Conservation (phyloP, 1,140 invertebrate species). For the Sycophaga agraensis region DNA sequence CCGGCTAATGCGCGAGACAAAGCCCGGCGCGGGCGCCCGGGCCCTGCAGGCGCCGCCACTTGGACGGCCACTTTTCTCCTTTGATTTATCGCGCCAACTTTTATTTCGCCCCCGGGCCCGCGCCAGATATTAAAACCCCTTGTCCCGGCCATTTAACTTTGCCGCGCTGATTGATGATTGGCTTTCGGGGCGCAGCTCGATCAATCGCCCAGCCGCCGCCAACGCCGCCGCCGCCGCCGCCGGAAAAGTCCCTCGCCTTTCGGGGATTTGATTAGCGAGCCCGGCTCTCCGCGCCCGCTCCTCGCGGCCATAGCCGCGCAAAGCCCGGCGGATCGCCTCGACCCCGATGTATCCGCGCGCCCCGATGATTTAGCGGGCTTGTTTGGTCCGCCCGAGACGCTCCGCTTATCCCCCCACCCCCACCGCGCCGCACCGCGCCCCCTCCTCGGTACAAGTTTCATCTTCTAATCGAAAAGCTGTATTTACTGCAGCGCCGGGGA, state of each 20-base stretch:
- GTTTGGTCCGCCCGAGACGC: too few species aligned
- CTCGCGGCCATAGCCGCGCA: too few species aligned
- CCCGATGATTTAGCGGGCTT: constrained; percentile 9
- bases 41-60: constrained; percentile 15
- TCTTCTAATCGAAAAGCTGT: constrained; percentile 1
- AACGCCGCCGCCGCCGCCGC: background rate
- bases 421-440: too few species aligned
- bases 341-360: background rate
- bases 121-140: constrained; percentile 56
- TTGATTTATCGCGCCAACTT: constrained; percentile 59
- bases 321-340: too few species aligned
- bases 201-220: constrained; percentile 6
- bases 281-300: too few species aligned
- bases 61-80: constrained; percentile 55
- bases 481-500: too few species aligned
- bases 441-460: background rate
- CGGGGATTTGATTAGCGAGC: constrained; percentile 9
- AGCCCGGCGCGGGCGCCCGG: background rate
- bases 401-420: too few species aligned
- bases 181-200: constrained; percentile 35
- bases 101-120: constrained; percentile 43
- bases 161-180: constrained; percentile 54
- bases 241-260: background rate
- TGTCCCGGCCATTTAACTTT: constrained; percentile 56
- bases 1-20: constrained; percentile 26